Base-by-base conservation (phyloP, 1,140 invertebrate genomes). In the Drosophila yakuba region DNA sequence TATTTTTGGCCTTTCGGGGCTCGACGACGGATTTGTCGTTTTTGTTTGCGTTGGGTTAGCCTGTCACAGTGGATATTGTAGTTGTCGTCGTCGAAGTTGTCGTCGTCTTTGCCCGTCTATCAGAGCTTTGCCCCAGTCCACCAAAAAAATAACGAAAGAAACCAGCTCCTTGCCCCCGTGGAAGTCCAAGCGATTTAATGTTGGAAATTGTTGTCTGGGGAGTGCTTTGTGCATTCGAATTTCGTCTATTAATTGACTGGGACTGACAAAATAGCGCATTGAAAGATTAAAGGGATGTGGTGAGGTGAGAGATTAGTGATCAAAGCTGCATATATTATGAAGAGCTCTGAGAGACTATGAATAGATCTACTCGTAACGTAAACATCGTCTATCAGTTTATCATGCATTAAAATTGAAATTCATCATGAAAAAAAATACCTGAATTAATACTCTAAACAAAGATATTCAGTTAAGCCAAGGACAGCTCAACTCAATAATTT, bases 1-100 rank as follows among this genome's bases (percentile, higher is more conserved):
- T 88, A 88, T 88, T 88, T 88, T 88, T 80, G 79, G 79, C 75
- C 76, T 78, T 86, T 78, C 57, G 81, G 63, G 68, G 51, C 67
- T 66, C 74, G 82, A 61, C 75, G 83, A 88, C 76, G 71, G 74
- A 88, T 88, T 88, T 88, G 83, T 88, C 79, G 72, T 64, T 79
- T 80, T 71, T 82, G 74, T 78, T 86, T 86, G 69, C 73, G 64
- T 66, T 86, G 66, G 76, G 82, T 88, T 67, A 45, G 79, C 59
- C 76, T 89, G 79, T 88, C 83, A 83, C 55, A 77, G 73, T 62
- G 45, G 43, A 75, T 72, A 35, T 73, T 73, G 52, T 72, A 35
- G 68, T 59, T 72, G 69, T 73, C 39, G 68, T 66, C 23, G 44
- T 72, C 64, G 64, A 51, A 39, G 62, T 56, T 45, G 47, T 69